phyloP scores from a whole-genome alignment of 2,797 vertebrate species.

The Esox lucius region DNA sequence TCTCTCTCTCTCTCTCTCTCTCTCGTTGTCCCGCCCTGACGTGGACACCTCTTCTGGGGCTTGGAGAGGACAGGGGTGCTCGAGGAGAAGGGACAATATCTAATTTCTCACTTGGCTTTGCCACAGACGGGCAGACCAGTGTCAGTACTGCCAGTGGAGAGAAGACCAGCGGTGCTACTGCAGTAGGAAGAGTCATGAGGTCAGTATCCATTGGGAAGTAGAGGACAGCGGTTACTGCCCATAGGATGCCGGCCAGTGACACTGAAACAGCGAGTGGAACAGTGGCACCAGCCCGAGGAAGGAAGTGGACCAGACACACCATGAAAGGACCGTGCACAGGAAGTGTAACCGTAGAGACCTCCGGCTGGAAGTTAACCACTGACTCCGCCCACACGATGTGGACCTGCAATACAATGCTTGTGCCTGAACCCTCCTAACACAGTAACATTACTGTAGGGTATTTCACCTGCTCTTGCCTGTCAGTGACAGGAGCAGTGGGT shows the following conservation, averaged over 20 bases:
- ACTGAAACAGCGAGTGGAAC: constrained; percentile 46
- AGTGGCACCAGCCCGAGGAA: constrained; percentile 31
- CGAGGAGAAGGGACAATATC: constrained; percentile 50
- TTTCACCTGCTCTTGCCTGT: constrained; percentile 22
- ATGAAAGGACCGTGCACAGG: constrained; percentile 25
- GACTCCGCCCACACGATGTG: constrained; percentile 64
- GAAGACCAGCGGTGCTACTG: constrained; percentile 63
- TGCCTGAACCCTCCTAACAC: constrained; percentile 50
- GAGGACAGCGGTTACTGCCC: constrained; percentile 57
- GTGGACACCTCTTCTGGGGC: constrained; percentile 65
- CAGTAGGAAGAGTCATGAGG: constrained; percentile 71
- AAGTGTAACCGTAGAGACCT: constrained; percentile 24
- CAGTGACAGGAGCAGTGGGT: constrained; percentile 61
- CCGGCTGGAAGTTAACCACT: constrained; percentile 47
- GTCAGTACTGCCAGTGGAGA: constrained; percentile 55
- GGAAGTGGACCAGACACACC: constrained; percentile 59
- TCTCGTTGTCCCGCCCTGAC: constrained; percentile 55
- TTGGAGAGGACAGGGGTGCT: constrained; percentile 56
- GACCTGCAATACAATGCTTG: constrained; percentile 52
- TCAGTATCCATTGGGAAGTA: constrained; percentile 67
- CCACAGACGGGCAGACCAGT: constrained; percentile 61
- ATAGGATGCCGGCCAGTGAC: constrained; percentile 49
- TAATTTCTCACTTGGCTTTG: constrained; percentile 1
- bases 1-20: constrained; percentile 48
- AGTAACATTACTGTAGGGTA: constrained; percentile 31